Evolutionary conservation across 2,888 invertebrate species (phyloP), one percentile per base, ranked within the genome.

Genomic region (Amphiduros pacificus): DNA sequence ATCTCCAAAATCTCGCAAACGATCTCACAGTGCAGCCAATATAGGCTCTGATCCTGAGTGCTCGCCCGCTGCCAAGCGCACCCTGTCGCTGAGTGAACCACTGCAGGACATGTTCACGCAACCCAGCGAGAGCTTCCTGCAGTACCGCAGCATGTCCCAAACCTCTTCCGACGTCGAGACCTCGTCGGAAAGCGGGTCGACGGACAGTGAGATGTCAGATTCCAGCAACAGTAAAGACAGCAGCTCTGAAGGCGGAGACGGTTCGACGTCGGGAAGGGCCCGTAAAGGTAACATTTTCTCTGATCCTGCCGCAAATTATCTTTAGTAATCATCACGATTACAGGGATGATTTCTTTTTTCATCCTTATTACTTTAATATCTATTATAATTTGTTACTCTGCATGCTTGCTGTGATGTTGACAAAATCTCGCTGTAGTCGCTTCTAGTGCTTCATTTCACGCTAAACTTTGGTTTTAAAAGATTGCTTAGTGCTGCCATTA

Each of bases 121-220:
- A 64, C 60, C 68, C 56, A 61, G 72, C 6, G 85, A 85, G 61
- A 85, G 85, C 65, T 86, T 86, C 71, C 81, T 82, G 67, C 79
- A 82, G 31, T 86, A 86, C 66, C 73, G 86, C 28, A 69, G 69
- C 41, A 73, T 74, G 3, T 70, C 70, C 56, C 70, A 74, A 6
- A 67, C 71, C 28, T 74, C 73, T 1, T 76, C 77, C 0, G 79
- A 79, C 55, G 74, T 76, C 0, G 78, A 78, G 55, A 74, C 74
- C 54, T 73, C 77, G 5, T 76, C 78, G 20, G 78, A 77, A 52
- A 52, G 75, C 50, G 76, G 76, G 66, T 76, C 74, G 52, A 74
- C 77, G 57, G 78, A 79, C 62, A 75, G 75, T 48, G 72, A 73
- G 6, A 41, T 76, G 55, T 76, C 77, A 1, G 78, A 77, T 29